These are phyloP conservation scores for Nysson spinosus DNA, from an alignment of 2,888 invertebrate species.

Conservation along the genomic window DNA sequence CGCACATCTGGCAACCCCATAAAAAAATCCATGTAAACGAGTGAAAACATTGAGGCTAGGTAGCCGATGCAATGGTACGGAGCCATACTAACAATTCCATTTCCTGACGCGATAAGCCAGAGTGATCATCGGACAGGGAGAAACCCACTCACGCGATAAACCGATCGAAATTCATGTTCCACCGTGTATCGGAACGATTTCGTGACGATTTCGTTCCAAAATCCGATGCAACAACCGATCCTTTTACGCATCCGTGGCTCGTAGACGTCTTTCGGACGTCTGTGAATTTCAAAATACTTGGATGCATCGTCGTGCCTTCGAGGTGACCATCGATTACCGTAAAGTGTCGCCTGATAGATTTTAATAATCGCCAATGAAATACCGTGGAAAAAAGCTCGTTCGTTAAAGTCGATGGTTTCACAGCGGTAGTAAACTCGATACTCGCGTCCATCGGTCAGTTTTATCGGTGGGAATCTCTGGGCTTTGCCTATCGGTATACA, in stretches of 20 bases:
- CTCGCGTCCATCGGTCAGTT: slow-evolving; percentile 13
- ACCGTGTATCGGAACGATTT: slow-evolving; percentile 42
- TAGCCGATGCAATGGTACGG: slow-evolving; percentile 40
- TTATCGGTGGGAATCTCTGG: slow-evolving; percentile 35
- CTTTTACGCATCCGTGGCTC: slow-evolving; percentile 54
- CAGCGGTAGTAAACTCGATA: slow-evolving; percentile 20
- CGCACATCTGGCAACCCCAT: slow-evolving; percentile 30
- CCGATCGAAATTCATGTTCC: slow-evolving; percentile 59
- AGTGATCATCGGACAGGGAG: slow-evolving; percentile 52
- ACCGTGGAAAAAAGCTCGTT: no score
- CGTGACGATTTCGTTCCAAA: slow-evolving; percentile 50
- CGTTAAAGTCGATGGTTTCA: no score
- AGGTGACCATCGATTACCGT: slow-evolving; percentile 14
- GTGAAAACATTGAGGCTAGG: slow-evolving; percentile 35
- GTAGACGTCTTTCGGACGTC: slow-evolving; percentile 12
- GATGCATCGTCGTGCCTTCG: slow-evolving; percentile 10
- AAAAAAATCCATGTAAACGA: slow-evolving; percentile 18
- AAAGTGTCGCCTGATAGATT: no score
- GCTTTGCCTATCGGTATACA: slow-evolving; percentile 40
- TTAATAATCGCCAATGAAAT: no score
- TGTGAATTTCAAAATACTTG: no score
- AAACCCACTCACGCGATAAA: slow-evolving; percentile 63
- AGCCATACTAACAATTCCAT: slow-evolving; percentile 61
- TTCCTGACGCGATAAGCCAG: slow-evolving; percentile 64
- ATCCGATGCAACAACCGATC: slow-evolving; percentile 46